Base-by-base conservation (phyloP, 2,888 invertebrate genomes). In the Trachelus troglodyta region DNA sequence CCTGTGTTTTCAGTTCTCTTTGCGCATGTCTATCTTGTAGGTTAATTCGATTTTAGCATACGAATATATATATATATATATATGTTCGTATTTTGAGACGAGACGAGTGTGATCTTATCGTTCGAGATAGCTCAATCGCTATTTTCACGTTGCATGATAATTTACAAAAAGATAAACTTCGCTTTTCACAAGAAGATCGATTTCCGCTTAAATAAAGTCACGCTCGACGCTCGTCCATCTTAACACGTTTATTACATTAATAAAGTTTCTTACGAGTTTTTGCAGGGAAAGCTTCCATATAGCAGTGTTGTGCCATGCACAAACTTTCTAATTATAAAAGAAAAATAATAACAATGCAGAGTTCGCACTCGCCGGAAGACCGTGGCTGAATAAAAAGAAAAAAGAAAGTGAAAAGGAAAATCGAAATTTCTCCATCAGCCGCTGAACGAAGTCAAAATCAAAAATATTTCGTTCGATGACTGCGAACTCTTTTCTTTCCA, bases 211-310 rank as follows among this genome's bases (percentile, higher is more conserved):
- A 40, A 40, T 15, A 40, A 40, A 15, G 40, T 40, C 40, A 40
- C 40, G 40, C 40, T 40, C 40, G 40, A 6, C 15, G 40, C 40
- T 40, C 40, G 40, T 40, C 40, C 40, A 15, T 40, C 40, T 69
- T 69, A 69, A 69, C 69, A 69, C 69, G 69, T 69, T 69, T 69
- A 69, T 69, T 40, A 15, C 40, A 40, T 40, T 69, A 69, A 69
- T 69, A 69, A 69, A 69, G 69, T 69, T 69, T 40, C 40, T 69
- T 69, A 80, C 79, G 82, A 85, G 82, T 86, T 88, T 84, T 87
- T 87, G 79, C 89, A 89, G 89, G 89, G 85, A 40, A 40, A 87
- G 87, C 87, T 87, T 87, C 85, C 84, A 78, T 86, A 81, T 87
- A 84, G 84, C 85, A 81, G 86, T 83, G 79, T 85, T 81, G 82